Evolutionary conservation across 2,797 vertebrate genomes (phyloP).

Genomic region (Euphonia xanthogaster): DNA sequence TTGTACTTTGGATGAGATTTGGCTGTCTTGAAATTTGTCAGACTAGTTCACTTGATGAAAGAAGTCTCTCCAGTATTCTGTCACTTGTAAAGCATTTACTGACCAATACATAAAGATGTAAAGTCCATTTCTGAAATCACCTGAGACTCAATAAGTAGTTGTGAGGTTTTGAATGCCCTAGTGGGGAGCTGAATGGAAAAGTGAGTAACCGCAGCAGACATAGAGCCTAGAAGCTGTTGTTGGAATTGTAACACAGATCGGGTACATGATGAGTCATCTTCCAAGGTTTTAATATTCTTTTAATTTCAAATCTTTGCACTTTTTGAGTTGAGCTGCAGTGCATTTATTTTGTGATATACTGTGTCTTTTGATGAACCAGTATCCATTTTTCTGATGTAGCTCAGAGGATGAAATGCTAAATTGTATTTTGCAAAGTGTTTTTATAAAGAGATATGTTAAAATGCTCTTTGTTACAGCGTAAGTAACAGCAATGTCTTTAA

Average conservation of each 20-base stretch:
- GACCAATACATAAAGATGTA: not conserved
- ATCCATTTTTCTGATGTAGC: not conserved
- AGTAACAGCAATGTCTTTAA: slow-evolving; percentile 35
- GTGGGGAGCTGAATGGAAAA: not conserved
- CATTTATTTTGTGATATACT: not conserved
- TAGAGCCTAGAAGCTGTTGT: not conserved
- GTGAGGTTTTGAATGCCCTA: not conserved
- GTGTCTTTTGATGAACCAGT: not conserved
- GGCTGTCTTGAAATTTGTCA: not conserved
- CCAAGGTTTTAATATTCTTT: not conserved
- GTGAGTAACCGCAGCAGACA: not conserved
- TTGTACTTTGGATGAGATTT: not conserved
- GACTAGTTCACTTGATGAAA: not conserved
- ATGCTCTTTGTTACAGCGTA: not conserved
- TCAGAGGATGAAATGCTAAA: not conserved
- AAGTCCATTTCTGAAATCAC: not conserved
- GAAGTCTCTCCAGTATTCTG: not conserved
- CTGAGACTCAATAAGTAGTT: not conserved
- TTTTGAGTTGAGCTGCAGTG: not conserved
- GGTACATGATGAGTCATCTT: not conserved
- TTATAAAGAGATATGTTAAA: not conserved
- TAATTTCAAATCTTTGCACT: not conserved
- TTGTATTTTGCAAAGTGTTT: not conserved
- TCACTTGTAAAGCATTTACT: not conserved
- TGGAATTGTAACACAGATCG: not conserved